Percentiles rank a stretch among this genome's conserved stretches.
Evolutionary conservation across 37 sponge, comb jelly and placozoan species (phyloP).

Genomic region (Halisarca cf. caerulea): DNA sequence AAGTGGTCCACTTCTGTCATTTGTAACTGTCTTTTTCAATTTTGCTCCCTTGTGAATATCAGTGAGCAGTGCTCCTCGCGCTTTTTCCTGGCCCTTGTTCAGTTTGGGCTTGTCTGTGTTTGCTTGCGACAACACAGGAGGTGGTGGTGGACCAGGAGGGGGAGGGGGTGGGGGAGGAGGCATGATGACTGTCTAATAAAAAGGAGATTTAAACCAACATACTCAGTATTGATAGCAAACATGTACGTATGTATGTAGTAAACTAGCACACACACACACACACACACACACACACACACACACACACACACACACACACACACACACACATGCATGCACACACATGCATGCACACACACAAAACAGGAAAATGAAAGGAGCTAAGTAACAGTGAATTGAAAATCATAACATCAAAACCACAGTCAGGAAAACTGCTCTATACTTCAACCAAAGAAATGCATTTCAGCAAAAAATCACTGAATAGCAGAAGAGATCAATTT

Average conservation of each 20-base stretch:
- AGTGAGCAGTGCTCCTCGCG: constrained; percentile 60
- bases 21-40: constrained; percentile 81
- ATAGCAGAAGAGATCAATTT: too few species aligned
- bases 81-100: constrained; percentile 67
- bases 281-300: constrained; percentile 9
- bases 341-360: constrained; percentile 8
- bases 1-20: constrained; percentile 73
- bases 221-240: too few species aligned
- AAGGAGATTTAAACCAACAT: too few species aligned
- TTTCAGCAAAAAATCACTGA: too few species aligned
- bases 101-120: constrained; percentile 71
- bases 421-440: too few species aligned
- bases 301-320: constrained; percentile 18
- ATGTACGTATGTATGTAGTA: too few species aligned
- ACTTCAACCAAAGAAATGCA: too few species aligned
- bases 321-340: background rate
- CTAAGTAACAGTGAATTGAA: too few species aligned
- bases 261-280: background rate
- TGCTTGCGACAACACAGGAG: constrained; percentile 25
- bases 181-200: background rate
- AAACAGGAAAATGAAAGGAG: too few species aligned
- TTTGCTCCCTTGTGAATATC: constrained; percentile 80
- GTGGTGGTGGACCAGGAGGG: constrained; percentile 47
- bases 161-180: constrained; percentile 76
- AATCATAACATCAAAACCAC: too few species aligned